These are phyloP conservation scores for Chrysolina oricalcia DNA, from an alignment of 2,888 invertebrate genomes.

Conservation along the genomic window DNA sequence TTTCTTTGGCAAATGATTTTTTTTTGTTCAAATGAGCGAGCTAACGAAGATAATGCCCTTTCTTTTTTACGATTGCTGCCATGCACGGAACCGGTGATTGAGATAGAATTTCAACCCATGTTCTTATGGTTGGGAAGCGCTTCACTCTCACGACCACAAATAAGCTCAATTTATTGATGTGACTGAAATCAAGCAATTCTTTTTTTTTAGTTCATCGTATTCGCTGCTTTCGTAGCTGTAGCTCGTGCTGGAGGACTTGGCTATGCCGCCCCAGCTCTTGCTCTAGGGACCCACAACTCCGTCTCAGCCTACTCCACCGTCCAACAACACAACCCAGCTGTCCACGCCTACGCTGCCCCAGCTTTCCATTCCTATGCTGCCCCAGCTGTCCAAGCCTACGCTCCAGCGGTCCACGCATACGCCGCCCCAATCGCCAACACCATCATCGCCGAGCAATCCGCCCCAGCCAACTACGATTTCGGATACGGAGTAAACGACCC, in stretches of 20 bases:
- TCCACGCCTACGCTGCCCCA: slow-evolving; percentile 45
- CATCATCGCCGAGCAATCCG: slow-evolving; percentile 55
- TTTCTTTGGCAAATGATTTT: no score
- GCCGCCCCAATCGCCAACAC: slow-evolving; percentile 54
- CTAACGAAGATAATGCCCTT: no score
- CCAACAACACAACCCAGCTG: slow-evolving; percentile 43
- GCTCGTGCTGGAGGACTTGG: slow-evolving; percentile 50
- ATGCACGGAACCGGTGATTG: no score
- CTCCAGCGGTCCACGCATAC: slow-evolving; percentile 46
- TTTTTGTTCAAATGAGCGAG: no score
- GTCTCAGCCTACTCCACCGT: slow-evolving; percentile 44
- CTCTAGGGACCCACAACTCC: slow-evolving; percentile 33
- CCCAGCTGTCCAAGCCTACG: slow-evolving; percentile 51
- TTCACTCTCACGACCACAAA: no score
- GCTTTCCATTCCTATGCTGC: slow-evolving; percentile 45
- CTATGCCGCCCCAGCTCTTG: slow-evolving; percentile 37
- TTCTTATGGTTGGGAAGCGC: no score
- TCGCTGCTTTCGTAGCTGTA: slow-evolving; percentile 53
- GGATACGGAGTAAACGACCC: slow-evolving; percentile 60
- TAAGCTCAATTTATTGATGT: no score
- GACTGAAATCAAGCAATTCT: background rate
- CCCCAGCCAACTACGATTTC: slow-evolving; percentile 61
- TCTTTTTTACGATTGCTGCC: no score
- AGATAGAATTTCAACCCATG: no score
- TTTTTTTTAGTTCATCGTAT: slow-evolving; percentile 49